A percentile compares a stretch with the other conserved stretches of the same genome.
These are phyloP conservation scores for Camponotus fellah DNA, from an alignment of 2,888 invertebrate species.

Conservation along the genomic window DNA sequence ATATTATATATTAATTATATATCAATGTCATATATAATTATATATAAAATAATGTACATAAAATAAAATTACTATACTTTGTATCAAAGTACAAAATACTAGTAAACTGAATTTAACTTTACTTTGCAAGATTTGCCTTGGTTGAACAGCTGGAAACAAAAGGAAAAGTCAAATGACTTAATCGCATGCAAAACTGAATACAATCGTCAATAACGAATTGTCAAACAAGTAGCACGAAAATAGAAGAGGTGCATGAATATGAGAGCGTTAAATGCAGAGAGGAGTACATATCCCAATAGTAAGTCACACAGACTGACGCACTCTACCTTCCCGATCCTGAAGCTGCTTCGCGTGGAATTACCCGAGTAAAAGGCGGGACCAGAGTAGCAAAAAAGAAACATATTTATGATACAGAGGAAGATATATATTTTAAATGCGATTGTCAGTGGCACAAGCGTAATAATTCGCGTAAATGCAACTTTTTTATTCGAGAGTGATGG, in stretches of 20 bases:
- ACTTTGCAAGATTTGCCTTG: neutral
- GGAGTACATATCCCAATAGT: conserved; percentile 84
- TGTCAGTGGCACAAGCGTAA: conserved; percentile 3
- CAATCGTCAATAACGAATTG: conserved; percentile 68
- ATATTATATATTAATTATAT: neutral
- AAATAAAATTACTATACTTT: neutral
- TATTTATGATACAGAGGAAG: conserved; percentile 59
- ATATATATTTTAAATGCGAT: conserved; percentile 1
- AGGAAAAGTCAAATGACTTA: neutral
- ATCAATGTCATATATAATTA: neutral
- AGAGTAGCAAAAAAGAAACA: conserved; percentile 81
- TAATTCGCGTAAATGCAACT: conserved; percentile 16
- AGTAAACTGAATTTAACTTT: neutral
- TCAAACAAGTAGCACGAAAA: conserved; percentile 65
- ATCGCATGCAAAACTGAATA: conserved; percentile 68
- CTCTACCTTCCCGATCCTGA: conserved; percentile 94
- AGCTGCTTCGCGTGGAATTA: conserved; percentile 85
- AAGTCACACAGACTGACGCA: conserved; percentile 87
- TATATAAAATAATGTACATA: neutral
- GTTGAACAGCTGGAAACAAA: neutral
- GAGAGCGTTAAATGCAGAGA: conserved; percentile 83
- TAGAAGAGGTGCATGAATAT: conserved; percentile 83
- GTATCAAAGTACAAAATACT: neutral
- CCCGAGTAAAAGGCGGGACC: conserved; percentile 75
- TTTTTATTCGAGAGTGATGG: neutral